Base-by-base conservation (phyloP, 1,140 invertebrate genomes). In the Tenebrio molitor region DNA sequence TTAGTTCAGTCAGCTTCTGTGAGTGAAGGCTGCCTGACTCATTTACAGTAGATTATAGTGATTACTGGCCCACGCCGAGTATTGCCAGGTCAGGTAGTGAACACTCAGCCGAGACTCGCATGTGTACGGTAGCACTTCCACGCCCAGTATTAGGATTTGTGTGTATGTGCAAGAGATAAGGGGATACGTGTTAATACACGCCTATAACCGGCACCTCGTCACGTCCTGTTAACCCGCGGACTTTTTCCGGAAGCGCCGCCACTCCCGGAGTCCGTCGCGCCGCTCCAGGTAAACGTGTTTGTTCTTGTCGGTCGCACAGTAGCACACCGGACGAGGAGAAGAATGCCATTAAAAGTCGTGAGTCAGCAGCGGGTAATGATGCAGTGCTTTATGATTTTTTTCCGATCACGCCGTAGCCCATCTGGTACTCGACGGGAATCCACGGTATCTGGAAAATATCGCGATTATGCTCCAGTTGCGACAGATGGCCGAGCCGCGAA, bases 1-100 rank as follows among this genome's bases (percentile, higher is more conserved):
- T 34, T 72, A 71, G 44, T 66, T 66, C 42, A 72, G 62, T 65
- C 44, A 66, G 70, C 70, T 73, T 72, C 58, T 72, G 67, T 75
- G 71, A 75, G 71, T 75, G 74, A 75, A 75, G 68, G 70, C 62
- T 72, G 71, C 71, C 67, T 68, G 67, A 73, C 74, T 75, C 71
- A 75, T 75, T 75, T 73, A 72, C 66, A 41, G 74, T 69, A 75
- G 71, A 75, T 75, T 75, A 75, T 75, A 75, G 74, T 75, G 71
- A 75, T 75, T 75, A 75, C 71, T 58, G 71, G 71, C 74, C 74
- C 71, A 75, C 74, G 74, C 74, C 63, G 74, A 33, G 58, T 63
- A 64, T 71, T 71, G 58, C 41, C 69, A 63, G 41, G 21, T 72
- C 58, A 66, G 69, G 69, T 44, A 71, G 69, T 29, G 41, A 46